A percentile compares a stretch with the other conserved stretches of the same genome.
Conservation (phyloP, 2,888 invertebrate genomes). For the Ellobium chinense region DNA sequence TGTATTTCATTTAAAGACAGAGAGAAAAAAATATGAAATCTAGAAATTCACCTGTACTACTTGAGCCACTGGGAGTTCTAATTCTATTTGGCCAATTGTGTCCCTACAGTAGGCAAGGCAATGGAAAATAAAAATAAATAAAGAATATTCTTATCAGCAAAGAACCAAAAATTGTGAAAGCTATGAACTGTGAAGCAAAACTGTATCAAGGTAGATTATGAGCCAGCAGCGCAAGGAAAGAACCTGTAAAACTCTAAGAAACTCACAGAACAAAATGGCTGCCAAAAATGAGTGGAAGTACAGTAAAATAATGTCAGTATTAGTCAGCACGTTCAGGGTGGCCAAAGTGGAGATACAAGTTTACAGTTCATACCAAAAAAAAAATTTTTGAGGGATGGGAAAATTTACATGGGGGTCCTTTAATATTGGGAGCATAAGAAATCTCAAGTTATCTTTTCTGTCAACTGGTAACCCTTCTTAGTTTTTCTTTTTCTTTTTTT, state of each 20-base stretch:
- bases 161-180: slow-evolving; percentile 14
- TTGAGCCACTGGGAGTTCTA: slow-evolving; percentile 99
- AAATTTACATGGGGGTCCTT: background rate
- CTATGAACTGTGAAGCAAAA: no score
- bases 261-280: no score
- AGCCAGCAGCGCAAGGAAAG: slow-evolving; percentile 10
- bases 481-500: no score
- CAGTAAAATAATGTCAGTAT: no score
- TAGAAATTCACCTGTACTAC: slow-evolving; percentile 88
- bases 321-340: no score
- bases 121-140: slow-evolving; percentile 32
- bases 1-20: no score
- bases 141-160: slow-evolving; percentile 1
- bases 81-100: slow-evolving; percentile 75
- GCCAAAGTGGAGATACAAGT: no score
- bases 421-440: no score
- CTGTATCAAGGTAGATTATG: no score
- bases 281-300: no score
- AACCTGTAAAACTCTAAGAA: background rate
- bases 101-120: slow-evolving; percentile 69
- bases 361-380: slow-evolving; percentile 6
- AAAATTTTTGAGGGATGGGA: background rate
- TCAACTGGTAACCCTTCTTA: no score
- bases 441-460: no score
- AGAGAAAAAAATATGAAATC: background rate